Evolutionary conservation across 2,888 invertebrate genomes (phyloP), one percentile per base, ranked within the genome.

Genomic region (Chrysolina americana): DNA sequence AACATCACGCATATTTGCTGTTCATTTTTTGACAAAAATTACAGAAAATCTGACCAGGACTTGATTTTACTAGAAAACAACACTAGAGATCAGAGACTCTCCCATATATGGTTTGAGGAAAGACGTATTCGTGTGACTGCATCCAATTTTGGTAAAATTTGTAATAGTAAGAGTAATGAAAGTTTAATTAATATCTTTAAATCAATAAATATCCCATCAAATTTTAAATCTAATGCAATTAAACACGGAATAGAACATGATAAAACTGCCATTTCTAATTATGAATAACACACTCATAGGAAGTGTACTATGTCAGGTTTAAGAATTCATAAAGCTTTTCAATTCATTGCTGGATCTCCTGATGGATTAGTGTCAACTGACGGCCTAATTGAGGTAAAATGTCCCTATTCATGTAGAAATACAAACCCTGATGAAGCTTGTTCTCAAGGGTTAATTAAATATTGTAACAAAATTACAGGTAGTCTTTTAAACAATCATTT

Each of bases 341-440:
- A 65, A 19, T 70, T 63, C n/a, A 62, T 73, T 41, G 76, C 66
- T 2, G 76, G 63, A 41, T 76, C 76, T 13, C 73, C 73, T 11
- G 70, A 76, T 63, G 66, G 73, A 53, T 50, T 70, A 36, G 44
- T 73, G 15, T 62, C 47, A n/a, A 36, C 17, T 41, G 68, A 73
- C 41, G 76, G 73, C 10, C 13, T 73, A 23, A 44, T 76, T 41
- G 73, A 76, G 41, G 53, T 76, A 10, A 73, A 76, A 76, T 76
- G 73, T 50, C 66, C 74, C 11, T 74, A 19, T 66, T 23, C 47
- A 0, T 13, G 11, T 28, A 65, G 66, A 23, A 19, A 70, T 66
- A 1, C n/a, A 4, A 21, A 74, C 44, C 68, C 74, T 0, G 47
- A 41, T 44, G 44, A 17, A 65, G 70, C 70, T 2, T 65, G 48